Evolutionary conservation across 1,140 invertebrate genomes (phyloP), one percentile per base, ranked within the genome.

Genomic region (Anagrus nilaparvatae): DNA sequence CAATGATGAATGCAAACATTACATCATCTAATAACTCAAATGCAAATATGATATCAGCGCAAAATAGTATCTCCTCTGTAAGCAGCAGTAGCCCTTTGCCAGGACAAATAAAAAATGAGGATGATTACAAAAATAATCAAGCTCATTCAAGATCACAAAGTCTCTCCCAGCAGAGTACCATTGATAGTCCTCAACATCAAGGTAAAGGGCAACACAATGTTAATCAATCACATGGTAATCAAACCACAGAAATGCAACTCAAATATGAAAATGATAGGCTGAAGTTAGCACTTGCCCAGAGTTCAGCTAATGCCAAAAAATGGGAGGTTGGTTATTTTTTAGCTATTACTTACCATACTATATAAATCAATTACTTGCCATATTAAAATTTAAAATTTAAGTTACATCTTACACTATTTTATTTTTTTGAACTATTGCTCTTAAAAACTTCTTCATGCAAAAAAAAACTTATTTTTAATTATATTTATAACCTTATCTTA

Each of bases 221-320:
- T 2, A 42, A 39, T 34, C 13, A 16, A 16, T 44, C 50, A 19
- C 47, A 51, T 12, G 50, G 53, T 24, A 54, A 54, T 40, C 66
- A 67, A 46, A 51, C 59, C 3, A 72, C 77, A 6, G 90, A 95
- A 60, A 84, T 86, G 59, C 91, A 96, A 63, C 72, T 97, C 24
- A 91, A 95, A 64, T 96, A 97, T 71, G 94, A 98, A 70, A 97
- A 97, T 68, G 93, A 97, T 62, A 75, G 91, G 52, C 75, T 98
- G 29, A 96, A 96, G 73, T 74, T 96, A 48, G 93, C 93, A 10
- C 70, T 97, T 46, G 91, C 92, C 45, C 92, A 97, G 69, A 95
- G 91, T 69, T 95, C 90, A 38, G 85, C 89, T 18, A 96, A 96
- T 72, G 91, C 91, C 3, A 97, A 97, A 69, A 97, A 97, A 65